Evolutionary conservation across 2,797 vertebrate species (phyloP).

Genomic region (Salmo trutta): DNA sequence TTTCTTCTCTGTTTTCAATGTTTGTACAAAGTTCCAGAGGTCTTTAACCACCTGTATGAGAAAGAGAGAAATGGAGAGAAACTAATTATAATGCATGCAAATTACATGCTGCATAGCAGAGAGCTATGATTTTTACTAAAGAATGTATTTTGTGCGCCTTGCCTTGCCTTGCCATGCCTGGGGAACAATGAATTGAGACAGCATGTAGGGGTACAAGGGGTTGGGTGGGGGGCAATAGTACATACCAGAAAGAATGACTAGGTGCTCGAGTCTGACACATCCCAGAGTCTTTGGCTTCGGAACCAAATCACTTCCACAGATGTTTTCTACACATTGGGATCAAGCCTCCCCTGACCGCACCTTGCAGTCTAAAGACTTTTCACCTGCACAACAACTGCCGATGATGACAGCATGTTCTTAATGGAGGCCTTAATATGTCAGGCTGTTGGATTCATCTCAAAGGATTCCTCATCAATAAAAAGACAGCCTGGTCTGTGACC

Average conservation of each 20-base stretch:
- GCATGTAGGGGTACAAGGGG: constrained; percentile 58
- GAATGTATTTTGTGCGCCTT: constrained; percentile 50
- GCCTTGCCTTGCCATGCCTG: constrained; percentile 22
- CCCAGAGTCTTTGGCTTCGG: constrained; percentile 71
- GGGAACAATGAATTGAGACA: constrained; percentile 3
- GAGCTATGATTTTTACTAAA: constrained; percentile 59
- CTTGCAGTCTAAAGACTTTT: constrained; percentile 52
- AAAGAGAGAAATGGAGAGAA: constrained; percentile 29
- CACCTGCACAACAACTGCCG: constrained; percentile 57
- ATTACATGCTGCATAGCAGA: constrained; percentile 53
- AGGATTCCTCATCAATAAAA: neutral
- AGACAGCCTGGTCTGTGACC: neutral
- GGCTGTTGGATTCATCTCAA: neutral
- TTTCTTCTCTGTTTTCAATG: constrained; percentile 75
- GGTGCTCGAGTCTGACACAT: constrained; percentile 78
- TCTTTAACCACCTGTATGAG: constrained; percentile 78
- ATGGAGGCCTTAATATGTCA: neutral
- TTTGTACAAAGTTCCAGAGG: constrained; percentile 80
- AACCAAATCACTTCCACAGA: constrained; percentile 78
- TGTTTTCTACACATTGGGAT: constrained; percentile 71
- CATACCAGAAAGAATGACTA: constrained; percentile 82
- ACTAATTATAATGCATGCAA: constrained; percentile 26
- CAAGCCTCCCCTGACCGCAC: constrained; percentile 39
- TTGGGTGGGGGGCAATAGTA: constrained; percentile 68
- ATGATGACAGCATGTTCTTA: constrained; percentile 21